phyloP scores from a whole-genome alignment of 2,113 vertebrate species.

The Corythornis cristatus region DNA sequence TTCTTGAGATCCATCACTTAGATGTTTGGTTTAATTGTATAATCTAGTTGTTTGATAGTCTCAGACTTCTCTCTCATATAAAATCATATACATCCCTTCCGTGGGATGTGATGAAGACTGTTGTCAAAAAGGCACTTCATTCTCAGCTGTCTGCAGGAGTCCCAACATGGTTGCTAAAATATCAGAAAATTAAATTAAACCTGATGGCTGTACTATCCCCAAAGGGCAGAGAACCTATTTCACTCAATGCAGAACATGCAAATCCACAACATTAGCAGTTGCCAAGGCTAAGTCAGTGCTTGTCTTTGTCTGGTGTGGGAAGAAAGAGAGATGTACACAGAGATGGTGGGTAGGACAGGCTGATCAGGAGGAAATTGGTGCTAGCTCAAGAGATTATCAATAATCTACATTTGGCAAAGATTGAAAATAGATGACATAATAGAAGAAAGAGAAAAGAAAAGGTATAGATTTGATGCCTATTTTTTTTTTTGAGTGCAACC shows the following conservation, averaged over 20 bases:
- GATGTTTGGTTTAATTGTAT: conserved; percentile 18
- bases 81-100: conserved; percentile 41
- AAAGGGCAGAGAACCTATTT: conserved; percentile 54
- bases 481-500: too few species aligned
- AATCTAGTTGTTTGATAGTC: background rate
- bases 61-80: background rate
- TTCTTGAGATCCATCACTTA: conserved; percentile 11
- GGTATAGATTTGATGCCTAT: too few species aligned
- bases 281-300: conserved; percentile 46
- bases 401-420: background rate
- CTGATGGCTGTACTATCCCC: conserved; percentile 47
- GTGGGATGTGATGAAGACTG: conserved; percentile 29
- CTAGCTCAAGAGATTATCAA: conserved; percentile 36
- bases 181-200: conserved; percentile 70
- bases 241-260: conserved; percentile 34
- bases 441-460: too few species aligned
- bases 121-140: conserved; percentile 65
- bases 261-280: conserved; percentile 61
- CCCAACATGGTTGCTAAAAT: conserved; percentile 60
- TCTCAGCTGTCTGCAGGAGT: conserved; percentile 38
- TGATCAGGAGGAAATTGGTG: conserved; percentile 24
- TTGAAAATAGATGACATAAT: conserved; percentile 7
- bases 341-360: background rate
- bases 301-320: conserved; percentile 55
- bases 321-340: background rate